Percentiles rank a stretch among this genome's conserved stretches.
These are phyloP conservation scores for Drosophila gunungcola DNA, from an alignment of 1,140 invertebrate genomes.

Conservation along the genomic window DNA sequence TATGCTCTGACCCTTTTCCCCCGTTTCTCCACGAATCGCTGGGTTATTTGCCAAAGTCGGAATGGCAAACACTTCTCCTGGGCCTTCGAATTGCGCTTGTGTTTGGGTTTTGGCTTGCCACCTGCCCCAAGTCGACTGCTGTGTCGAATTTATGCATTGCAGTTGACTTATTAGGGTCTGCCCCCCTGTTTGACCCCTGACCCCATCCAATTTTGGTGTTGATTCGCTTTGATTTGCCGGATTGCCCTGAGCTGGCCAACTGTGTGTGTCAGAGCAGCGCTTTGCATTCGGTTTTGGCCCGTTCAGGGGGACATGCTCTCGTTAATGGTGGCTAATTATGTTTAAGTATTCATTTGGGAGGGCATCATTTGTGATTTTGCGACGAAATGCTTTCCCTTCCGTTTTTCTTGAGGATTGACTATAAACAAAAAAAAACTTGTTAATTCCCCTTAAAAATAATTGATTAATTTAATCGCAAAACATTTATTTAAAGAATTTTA, in stretches of 20 bases:
- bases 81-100: constrained; percentile 26
- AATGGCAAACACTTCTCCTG: constrained; percentile 67
- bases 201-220: constrained; percentile 36
- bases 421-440: background rate
- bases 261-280: constrained; percentile 52
- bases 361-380: constrained; percentile 18
- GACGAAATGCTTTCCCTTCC: background rate
- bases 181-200: background rate
- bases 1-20: constrained; percentile 1
- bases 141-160: constrained; percentile 70
- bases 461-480: too few relatives aligned
- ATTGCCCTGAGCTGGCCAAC: constrained; percentile 38
- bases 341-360: constrained; percentile 67
- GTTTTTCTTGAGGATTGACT: background rate
- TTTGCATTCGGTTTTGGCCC: constrained; percentile 30
- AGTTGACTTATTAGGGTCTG: constrained; percentile 75
- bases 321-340: constrained; percentile 77
- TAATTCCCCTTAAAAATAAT: too few relatives aligned
- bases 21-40: background rate
- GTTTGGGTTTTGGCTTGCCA: constrained; percentile 40
- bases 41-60: constrained; percentile 63
- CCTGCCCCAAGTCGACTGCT: constrained; percentile 34
- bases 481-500: too few relatives aligned
- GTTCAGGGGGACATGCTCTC: constrained; percentile 20
- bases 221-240: constrained; percentile 60